Evolutionary conservation across 2,797 vertebrate species (phyloP), one percentile per base, ranked within the genome.

Genomic region (Pseudochirops corinnae): DNA sequence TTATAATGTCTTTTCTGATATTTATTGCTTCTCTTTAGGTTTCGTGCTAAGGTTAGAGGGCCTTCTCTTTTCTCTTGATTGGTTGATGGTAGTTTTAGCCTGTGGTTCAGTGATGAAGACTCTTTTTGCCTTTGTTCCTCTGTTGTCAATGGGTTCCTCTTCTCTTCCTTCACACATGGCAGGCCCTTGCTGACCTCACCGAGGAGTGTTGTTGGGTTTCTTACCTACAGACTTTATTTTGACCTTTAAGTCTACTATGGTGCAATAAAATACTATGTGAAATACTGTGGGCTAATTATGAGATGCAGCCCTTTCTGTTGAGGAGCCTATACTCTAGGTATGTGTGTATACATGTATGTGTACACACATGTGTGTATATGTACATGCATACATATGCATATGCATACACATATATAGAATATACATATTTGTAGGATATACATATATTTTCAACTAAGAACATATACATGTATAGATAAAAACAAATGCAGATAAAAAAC

Each of bases 311-410:
- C 7, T 82, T 62, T 62, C 29, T 31, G 3, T 46, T 46, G 62
- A 67, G 31, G 33, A n/a, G 14, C n/a, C n/a, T 82, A 82, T 0
- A 24, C 21, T 24, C 67, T 82, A 82, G n/a, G n/a, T 46, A 1
- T 39, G 4, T 24, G 0, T 82, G 3, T 33, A 33, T 31, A 33
- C 33, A 67, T 74, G n/a, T 21, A 14, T 67, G 5, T 21, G 5
- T 31, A 31, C 24, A 5, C 4, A 13, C 29, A 3, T 29, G 7
- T 9, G 7, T 58, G 9, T 58, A 58, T 58, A 7, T 58, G 57
- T 24, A 18, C 16, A 18, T 14, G 10, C 11, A 0, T 39, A 6
- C 0, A 33, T 11, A 4, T 62, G 0, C 12, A 10, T 58, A 33
- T 60, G 33, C 14, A n/a, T 14, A 2, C 31, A 62, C 13, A 58